phyloP scores from a whole-genome alignment of 2,797 vertebrate genomes.

The Sebastes nivosus region DNA sequence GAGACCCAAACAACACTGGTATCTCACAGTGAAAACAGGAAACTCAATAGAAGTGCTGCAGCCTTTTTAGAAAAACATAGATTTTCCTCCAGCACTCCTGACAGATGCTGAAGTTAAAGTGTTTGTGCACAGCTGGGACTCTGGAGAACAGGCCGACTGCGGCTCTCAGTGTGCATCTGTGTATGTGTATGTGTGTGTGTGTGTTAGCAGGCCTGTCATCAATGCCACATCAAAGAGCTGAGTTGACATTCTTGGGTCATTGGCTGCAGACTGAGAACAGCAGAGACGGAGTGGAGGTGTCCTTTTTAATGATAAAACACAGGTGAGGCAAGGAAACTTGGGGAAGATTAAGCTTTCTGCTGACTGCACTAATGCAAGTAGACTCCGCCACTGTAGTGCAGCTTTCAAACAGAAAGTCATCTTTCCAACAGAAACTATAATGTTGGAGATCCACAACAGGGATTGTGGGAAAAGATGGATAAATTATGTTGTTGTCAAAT shows the following conservation, averaged over 20 bases:
- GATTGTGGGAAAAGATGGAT: neutral
- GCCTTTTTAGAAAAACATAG: constrained; percentile 56
- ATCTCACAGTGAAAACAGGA: constrained; percentile 58
- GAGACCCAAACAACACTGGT: constrained; percentile 45
- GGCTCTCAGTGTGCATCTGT: constrained; percentile 14
- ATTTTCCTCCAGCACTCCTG: constrained; percentile 52
- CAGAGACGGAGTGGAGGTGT: constrained; percentile 44
- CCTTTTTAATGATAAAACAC: constrained; percentile 50
- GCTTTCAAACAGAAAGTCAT: constrained; percentile 32
- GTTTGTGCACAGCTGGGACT: constrained; percentile 66
- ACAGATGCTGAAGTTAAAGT: constrained; percentile 66
- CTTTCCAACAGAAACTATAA: neutral
- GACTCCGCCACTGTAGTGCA: neutral
- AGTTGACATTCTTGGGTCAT: constrained; percentile 61
- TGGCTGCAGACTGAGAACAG: constrained; percentile 43
- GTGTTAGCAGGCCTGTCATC: neutral
- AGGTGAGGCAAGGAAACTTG: constrained; percentile 12
- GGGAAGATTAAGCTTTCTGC: constrained; percentile 36
- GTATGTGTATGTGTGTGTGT: neutral
- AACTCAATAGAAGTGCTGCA: constrained; percentile 53
- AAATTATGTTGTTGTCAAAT: neutral
- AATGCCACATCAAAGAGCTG: constrained; percentile 56
- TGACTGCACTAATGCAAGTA: constrained; percentile 11
- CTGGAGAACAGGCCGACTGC: constrained; percentile 26
- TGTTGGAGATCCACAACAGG: neutral